Evolutionary conservation across 2,888 invertebrate species (phyloP).

Genomic region (Myopa testacea): DNA sequence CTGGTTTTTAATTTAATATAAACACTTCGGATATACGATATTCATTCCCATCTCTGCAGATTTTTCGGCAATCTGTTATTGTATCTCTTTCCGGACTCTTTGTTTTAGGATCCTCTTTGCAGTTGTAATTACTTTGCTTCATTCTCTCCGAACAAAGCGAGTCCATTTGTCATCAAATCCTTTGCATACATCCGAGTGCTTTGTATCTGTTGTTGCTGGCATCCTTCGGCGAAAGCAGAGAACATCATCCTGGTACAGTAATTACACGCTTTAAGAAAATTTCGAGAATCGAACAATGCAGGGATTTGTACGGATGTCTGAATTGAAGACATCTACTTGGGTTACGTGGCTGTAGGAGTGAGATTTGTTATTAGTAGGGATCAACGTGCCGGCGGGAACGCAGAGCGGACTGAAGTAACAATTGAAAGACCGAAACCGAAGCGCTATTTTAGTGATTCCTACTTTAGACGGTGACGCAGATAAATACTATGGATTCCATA

Average conservation of each 20-base stretch:
- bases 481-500: too few species aligned
- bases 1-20: too few species aligned
- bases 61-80: too few species aligned
- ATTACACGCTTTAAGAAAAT: conserved; percentile 25
- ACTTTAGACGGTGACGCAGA: too few species aligned
- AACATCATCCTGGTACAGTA: conserved; percentile 6
- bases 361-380: background rate
- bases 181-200: background rate
- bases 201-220: conserved; percentile 6
- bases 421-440: conserved; percentile 13
- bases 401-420: background rate
- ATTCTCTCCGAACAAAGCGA: too few species aligned
- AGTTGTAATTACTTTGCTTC: too few species aligned
- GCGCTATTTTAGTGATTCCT: background rate
- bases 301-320: background rate
- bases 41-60: too few species aligned
- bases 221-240: background rate
- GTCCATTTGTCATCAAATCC: background rate
- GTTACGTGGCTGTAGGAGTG: background rate
- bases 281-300: conserved; percentile 13
- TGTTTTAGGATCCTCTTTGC: too few species aligned
- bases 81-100: too few species aligned
- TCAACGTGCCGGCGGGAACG: background rate
- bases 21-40: too few species aligned
- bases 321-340: background rate